Evolutionary conservation across 1,140 invertebrate genomes (phyloP), one percentile per base, ranked within the genome.

Genomic region (Drosophila cardini): DNA sequence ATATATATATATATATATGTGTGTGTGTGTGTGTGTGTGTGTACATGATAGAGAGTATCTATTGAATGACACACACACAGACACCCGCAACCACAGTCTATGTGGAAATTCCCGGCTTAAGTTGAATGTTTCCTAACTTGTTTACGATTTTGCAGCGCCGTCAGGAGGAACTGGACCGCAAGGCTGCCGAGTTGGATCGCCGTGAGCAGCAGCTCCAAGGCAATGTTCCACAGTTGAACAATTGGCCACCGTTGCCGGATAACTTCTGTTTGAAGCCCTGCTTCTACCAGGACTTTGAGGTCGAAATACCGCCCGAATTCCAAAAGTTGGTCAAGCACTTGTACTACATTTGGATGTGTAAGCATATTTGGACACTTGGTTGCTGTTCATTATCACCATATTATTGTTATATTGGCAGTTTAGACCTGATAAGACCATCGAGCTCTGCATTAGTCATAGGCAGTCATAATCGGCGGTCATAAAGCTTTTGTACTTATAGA

Each of bases 251-350:
- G 10, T 92, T 99, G 62, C 98, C 99, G 4, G 95, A 96, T 34
- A 96, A 96, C 77, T 98, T 96, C 78, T 98, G 97, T 85, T 94
- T 99, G 55, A 97, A 99, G 90, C 98, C 99, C 1, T 99, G 99
- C 93, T 99, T 99, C 93, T 99, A 99, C 93, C 98, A 99, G 94
- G 99, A 99, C 92, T 99, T 99, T 76, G 97, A 98, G 93, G 96
- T 99, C n/a, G 99, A 99, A 92, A 99, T 99, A 93, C 98, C 98
- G 15, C 93, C 97, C 52, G 98, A 99, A 92, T 99, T 99, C 93
- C 98, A 99, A 92, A 96, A 96, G 91, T 95, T 99, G 76, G 98
- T 99, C 36, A 95, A 97, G 78, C 95, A 97, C 90, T 93, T 99
- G 46, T 99, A 99, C 93, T 98, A 99, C 92, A 93, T 99, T 50